Evolutionary conservation across 2,888 invertebrate species (phyloP).

Genomic region (Aproaerema taeniolella): DNA sequence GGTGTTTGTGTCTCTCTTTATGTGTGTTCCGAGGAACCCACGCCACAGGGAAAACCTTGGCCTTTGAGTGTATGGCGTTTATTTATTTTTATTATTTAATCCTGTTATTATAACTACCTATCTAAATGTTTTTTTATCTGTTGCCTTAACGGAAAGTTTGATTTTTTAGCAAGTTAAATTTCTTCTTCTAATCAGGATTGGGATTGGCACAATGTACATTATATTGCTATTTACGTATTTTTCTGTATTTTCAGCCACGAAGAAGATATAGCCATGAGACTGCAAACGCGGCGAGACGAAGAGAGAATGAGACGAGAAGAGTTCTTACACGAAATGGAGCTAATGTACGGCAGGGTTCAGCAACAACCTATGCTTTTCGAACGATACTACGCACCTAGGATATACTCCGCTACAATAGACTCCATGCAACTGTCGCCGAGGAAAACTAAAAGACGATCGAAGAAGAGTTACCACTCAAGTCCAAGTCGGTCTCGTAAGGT

Average conservation of each 20-base stretch:
- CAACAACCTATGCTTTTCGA: conserved; percentile 84
- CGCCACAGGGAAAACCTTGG: too few species aligned
- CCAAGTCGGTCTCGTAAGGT: conserved; percentile 53
- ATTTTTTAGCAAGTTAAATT: too few species aligned
- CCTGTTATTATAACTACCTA: too few species aligned
- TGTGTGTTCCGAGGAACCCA: too few species aligned
- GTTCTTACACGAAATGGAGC: conserved; percentile 83
- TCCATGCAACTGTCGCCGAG: conserved; percentile 55
- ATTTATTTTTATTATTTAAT: too few species aligned
- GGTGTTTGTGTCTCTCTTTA: too few species aligned
- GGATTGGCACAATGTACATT: too few species aligned
- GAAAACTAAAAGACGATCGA: conserved; percentile 45
- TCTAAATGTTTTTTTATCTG: too few species aligned
- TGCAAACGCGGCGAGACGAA: conserved; percentile 81
- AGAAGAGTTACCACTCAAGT: conserved; percentile 39
- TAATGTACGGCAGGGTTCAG: conserved; percentile 83
- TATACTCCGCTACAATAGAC: conserved; percentile 43
- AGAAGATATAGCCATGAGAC: conserved; percentile 81
- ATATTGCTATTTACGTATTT: too few species aligned
- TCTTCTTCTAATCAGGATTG: neutral
- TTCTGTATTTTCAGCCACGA: conserved; percentile 62
- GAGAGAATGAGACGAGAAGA: conserved; percentile 82
- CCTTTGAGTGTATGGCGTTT: too few species aligned
- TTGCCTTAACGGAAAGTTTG: too few species aligned
- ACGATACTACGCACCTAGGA: conserved; percentile 80